Percentiles rank a stretch among this genome's conserved stretches.
phyloP scores from a whole-genome alignment of 1,140 invertebrate species.

The Yoshiicerus persimilis region DNA sequence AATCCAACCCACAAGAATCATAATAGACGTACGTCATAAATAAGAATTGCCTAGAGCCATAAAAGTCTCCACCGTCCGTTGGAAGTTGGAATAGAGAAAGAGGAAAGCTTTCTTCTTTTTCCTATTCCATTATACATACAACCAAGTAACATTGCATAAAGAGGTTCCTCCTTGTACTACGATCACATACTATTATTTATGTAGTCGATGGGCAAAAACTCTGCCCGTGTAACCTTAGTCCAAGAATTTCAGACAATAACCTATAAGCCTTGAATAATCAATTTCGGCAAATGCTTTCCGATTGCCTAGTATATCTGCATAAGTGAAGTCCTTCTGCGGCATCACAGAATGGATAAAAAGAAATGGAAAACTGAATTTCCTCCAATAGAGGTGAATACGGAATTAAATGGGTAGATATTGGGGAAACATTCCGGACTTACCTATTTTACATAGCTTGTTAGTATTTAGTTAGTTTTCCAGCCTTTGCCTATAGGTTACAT shows the following conservation, averaged over 20 bases:
- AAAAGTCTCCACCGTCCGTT: neutral
- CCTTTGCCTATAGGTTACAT: neutral
- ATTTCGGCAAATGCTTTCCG: neutral
- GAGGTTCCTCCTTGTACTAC: neutral
- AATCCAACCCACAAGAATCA: neutral
- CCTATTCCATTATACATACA: neutral
- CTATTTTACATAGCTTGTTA: neutral
- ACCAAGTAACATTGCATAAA: neutral
- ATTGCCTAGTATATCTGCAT: neutral
- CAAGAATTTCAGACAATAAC: neutral
- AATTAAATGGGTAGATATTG: neutral
- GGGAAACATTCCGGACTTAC: neutral
- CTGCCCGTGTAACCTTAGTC: neutral
- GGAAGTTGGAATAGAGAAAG: neutral
- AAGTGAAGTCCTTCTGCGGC: neutral
- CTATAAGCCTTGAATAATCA: neutral
- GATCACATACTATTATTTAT: neutral
- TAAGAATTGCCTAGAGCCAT: neutral
- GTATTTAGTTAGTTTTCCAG: neutral
- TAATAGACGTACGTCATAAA: neutral
- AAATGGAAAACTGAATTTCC: neutral
- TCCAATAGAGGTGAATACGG: neutral
- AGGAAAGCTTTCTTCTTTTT: neutral
- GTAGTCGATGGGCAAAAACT: neutral
- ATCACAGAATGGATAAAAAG: neutral